A percentile compares a stretch with the other conserved stretches of the same genome.
These are phyloP conservation scores for Clinocottus analis DNA, from an alignment of 2,113 vertebrate genomes.

Conservation along the genomic window DNA sequence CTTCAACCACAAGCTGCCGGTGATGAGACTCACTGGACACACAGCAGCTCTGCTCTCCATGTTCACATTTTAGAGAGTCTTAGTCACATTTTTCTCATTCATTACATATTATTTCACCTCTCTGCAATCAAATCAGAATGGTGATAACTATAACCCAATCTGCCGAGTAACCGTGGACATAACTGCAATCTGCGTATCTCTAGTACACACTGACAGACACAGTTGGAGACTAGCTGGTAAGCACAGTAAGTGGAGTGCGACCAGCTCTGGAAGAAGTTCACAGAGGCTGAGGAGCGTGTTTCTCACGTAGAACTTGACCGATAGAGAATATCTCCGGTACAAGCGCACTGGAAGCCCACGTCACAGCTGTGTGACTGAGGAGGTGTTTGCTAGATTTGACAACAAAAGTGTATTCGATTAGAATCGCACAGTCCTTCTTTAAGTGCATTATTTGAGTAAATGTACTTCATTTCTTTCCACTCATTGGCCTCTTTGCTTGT, in stretches of 20 bases:
- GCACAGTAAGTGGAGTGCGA: too few species aligned
- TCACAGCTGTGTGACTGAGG: not conserved
- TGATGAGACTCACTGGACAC: conserved; percentile 70
- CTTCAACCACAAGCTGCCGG: conserved; percentile 97
- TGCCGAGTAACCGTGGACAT: not conserved
- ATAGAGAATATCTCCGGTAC: too few species aligned
- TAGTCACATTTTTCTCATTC: too few species aligned
- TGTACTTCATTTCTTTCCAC: not conserved
- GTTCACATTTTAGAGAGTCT: too few species aligned
- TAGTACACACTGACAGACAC: not conserved
- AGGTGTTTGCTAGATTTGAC: not conserved
- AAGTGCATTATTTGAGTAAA: not conserved
- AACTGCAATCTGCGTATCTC: not conserved
- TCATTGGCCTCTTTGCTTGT: not conserved
- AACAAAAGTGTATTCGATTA: not conserved
- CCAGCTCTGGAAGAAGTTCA: too few species aligned
- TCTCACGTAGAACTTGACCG: too few species aligned
- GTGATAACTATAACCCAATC: too few species aligned
- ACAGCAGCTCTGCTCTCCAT: too few species aligned
- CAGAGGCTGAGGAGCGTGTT: too few species aligned
- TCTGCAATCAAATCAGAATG: too few species aligned
- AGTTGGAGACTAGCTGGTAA: not conserved
- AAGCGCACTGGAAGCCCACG: too few species aligned
- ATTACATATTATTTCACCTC: too few species aligned
- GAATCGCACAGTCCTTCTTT: not conserved